Evolutionary conservation across 2,888 invertebrate species (phyloP), one percentile per base, ranked within the genome.

Genomic region (Lagria hirta): DNA sequence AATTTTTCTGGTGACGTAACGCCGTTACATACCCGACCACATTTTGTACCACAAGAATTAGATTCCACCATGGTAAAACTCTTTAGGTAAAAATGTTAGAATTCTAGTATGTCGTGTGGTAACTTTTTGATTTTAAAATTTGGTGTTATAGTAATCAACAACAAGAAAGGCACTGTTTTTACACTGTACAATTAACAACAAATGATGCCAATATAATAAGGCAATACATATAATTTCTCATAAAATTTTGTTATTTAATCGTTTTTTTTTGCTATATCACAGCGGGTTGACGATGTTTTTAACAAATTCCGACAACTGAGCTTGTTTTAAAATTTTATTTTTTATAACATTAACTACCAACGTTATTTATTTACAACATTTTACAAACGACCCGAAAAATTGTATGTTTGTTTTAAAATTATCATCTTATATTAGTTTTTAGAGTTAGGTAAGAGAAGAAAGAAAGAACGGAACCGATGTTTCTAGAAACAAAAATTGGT

Each of bases 41-140:
- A 69, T 52, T 67, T 68, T 47, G 62, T 66, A 15, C 61, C 51
- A 56, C 70, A 69, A 41, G 64, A 64, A 48, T 69, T 72, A 22
- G 71, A 70, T 57, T 72, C 72, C 43, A 72, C 72, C 72, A 72
- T 72, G 43, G 36, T 51, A 40, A 32, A 38, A 44, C n/a, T 43
- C 45, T 43, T 54, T 54, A 48, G 51, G 50, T 43, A 56, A 58
- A 60, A 54, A 57, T n/a, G n/a, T n/a, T n/a, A n/a, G n/a, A n/a
- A n/a, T n/a, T n/a, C n/a, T n/a, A n/a, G n/a, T n/a, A n/a, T n/a
- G n/a, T n/a, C n/a, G n/a, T n/a, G n/a, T n/a, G n/a, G n/a, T 60
- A 60, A 58, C 54, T 43, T 43, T 44, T 40, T 49, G 26, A 35
- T 46, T 54, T 51, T 41, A 20, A 36, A 26, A 38, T 14, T 29